Evolutionary conservation across 2,797 vertebrate genomes (phyloP).

Genomic region (Rhinichthys osculus): DNA sequence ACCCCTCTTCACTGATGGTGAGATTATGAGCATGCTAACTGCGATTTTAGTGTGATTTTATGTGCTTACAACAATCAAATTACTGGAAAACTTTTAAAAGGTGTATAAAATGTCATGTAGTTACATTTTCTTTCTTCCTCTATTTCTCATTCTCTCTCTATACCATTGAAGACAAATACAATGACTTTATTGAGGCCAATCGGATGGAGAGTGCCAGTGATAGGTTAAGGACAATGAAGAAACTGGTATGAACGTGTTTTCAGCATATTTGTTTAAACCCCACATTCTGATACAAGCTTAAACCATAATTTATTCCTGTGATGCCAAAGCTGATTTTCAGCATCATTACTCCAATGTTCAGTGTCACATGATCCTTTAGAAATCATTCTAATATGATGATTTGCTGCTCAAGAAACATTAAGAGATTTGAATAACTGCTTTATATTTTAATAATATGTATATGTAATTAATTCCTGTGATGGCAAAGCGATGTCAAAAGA

Average conservation of each 20-base stretch:
- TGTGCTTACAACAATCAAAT: not conserved
- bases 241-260: conserved; percentile 80
- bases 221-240: conserved; percentile 91
- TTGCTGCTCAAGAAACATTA: not conserved
- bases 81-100: not conserved
- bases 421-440: not conserved
- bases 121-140: not conserved
- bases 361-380: not conserved
- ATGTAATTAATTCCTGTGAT: not conserved
- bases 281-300: not conserved
- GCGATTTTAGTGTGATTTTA: not conserved
- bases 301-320: not conserved
- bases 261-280: not conserved
- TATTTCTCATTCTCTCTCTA: conserved; percentile 6
- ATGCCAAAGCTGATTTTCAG: not conserved
- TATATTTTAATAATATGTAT: not conserved
- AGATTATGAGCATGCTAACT: conserved; percentile 60
- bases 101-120: not conserved
- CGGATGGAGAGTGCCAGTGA: conserved; percentile 90
- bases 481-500: not conserved
- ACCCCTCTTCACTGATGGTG: conserved; percentile 96
- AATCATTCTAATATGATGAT: not conserved
- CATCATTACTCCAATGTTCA: not conserved
- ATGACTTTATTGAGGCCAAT: conserved; percentile 96
- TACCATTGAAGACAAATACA: conserved; percentile 88